Conservation (phyloP, 37 sponge, comb jelly and placozoan genomes). For the Diacarnus erythraeanus region DNA sequence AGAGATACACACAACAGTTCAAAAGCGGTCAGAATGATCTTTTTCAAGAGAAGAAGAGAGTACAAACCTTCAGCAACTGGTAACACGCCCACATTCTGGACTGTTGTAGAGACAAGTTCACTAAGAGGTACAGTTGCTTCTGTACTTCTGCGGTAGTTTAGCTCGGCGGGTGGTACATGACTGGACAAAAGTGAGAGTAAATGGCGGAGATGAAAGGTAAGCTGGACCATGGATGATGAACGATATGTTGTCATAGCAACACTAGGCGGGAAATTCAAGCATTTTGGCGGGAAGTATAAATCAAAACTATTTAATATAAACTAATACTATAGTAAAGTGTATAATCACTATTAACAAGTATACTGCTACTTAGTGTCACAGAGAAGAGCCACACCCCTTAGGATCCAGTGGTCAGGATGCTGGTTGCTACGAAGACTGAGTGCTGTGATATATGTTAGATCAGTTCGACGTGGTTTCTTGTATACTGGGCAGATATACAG, state of each 20-base stretch:
- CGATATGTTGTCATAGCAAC: too few relatives aligned
- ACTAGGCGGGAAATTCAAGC: too few relatives aligned
- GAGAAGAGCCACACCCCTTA: constrained; percentile 94
- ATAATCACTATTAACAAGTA: background rate
- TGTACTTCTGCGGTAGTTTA: background rate
- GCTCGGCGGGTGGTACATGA: too few relatives aligned
- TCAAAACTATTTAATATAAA: background rate
- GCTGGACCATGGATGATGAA: background rate
- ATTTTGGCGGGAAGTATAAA: background rate
- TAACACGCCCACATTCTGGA: background rate
- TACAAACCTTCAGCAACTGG: background rate
- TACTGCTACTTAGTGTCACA: constrained; percentile 98
- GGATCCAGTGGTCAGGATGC: constrained; percentile 92
- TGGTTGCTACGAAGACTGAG: constrained; percentile 75
- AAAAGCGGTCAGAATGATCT: constrained; percentile 21
- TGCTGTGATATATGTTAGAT: constrained; percentile 92
- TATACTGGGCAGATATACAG: constrained; percentile 97
- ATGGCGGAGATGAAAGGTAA: background rate
- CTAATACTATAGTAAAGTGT: background rate
- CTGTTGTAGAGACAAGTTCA: background rate
- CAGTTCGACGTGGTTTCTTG: constrained; percentile 97
- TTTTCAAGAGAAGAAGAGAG: background rate
- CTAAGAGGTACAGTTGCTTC: background rate
- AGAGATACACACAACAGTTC: constrained; percentile 30
- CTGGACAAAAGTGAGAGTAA: background rate